These are phyloP conservation scores for Indri indri DNA, from an alignment of 2,113 vertebrate species.

Conservation along the genomic window DNA sequence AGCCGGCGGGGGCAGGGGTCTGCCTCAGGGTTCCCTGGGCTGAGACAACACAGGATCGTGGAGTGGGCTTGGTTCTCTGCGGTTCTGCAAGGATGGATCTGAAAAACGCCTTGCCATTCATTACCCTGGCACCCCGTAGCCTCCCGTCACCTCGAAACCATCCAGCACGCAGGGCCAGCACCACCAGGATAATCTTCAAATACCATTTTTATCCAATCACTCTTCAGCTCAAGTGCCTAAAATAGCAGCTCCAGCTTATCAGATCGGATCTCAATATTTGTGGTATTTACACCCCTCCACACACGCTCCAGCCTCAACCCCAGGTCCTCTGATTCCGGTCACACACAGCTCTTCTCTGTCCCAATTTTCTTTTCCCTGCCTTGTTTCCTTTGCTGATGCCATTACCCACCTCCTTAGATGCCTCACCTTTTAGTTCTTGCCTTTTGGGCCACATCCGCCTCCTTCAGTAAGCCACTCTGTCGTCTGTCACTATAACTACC, in stretches of 20 bases:
- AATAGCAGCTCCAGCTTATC: conserved; percentile 20
- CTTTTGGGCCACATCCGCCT: not conserved
- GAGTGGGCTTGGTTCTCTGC: not conserved
- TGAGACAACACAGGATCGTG: not conserved
- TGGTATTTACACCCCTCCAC: not conserved
- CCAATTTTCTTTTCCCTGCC: not conserved
- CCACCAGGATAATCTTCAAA: conserved; percentile 40
- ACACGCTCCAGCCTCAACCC: not conserved
- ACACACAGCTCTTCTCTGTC: not conserved
- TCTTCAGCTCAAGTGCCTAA: conserved; percentile 21
- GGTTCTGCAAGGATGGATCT: not conserved
- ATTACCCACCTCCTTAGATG: too few relatives aligned
- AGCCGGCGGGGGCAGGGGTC: not conserved
- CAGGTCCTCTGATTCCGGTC: not conserved
- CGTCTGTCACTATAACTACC: not conserved
- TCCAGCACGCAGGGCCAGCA: not conserved
- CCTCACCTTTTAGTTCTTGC: not conserved
- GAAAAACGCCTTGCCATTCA: not conserved
- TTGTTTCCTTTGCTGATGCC: not conserved
- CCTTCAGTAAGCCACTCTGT: not conserved
- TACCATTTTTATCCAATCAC: conserved; percentile 24
- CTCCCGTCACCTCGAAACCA: not conserved
- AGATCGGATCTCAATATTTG: not conserved
- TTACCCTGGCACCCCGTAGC: not conserved
- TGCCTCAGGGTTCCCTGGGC: not conserved